These are phyloP conservation scores for Eulimnadia texana DNA, from an alignment of 1,140 invertebrate species.

Conservation along the genomic window DNA sequence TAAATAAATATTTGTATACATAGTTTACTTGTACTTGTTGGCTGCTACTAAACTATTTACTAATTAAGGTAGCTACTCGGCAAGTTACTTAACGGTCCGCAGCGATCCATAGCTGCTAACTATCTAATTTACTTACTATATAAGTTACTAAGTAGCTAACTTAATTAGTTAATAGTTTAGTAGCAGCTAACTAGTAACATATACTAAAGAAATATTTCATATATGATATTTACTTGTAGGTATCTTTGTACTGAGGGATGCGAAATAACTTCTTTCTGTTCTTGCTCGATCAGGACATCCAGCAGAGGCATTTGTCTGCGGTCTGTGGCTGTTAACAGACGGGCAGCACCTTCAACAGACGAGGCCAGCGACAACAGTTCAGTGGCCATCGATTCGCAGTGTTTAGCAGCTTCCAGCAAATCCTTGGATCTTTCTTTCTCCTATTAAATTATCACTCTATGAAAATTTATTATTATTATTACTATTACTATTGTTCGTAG, in stretches of 20 bases:
- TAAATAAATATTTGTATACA: too few species aligned
- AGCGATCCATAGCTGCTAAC: too few species aligned
- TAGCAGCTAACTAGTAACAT: too few species aligned
- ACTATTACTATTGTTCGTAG: slow-evolving; percentile 19
- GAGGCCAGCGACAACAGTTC: slow-evolving; percentile 87
- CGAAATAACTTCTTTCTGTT: slow-evolving; percentile 92
- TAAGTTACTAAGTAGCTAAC: not conserved
- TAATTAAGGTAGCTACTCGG: too few species aligned
- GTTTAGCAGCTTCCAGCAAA: slow-evolving; percentile 80
- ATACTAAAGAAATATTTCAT: not conserved
- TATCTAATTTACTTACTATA: too few species aligned
- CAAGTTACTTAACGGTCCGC: too few species aligned
- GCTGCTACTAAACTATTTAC: too few species aligned
- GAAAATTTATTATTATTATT: slow-evolving; percentile 5
- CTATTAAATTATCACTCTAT: slow-evolving; percentile 26
- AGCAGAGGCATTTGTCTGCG: slow-evolving; percentile 83
- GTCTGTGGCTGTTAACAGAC: slow-evolving; percentile 80
- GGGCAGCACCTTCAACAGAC: slow-evolving; percentile 79
- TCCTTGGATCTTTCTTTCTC: slow-evolving; percentile 97
- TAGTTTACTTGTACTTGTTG: too few species aligned
- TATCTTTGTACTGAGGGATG: slow-evolving; percentile 78
- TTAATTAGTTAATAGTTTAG: not conserved
- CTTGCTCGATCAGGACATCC: slow-evolving; percentile 95
- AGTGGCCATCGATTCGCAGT: slow-evolving; percentile 93
- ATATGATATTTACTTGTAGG: slow-evolving; percentile 46